Evolutionary conservation across 1,140 invertebrate species (phyloP), one percentile per base, ranked within the genome.

Genomic region (Musca domestica): DNA sequence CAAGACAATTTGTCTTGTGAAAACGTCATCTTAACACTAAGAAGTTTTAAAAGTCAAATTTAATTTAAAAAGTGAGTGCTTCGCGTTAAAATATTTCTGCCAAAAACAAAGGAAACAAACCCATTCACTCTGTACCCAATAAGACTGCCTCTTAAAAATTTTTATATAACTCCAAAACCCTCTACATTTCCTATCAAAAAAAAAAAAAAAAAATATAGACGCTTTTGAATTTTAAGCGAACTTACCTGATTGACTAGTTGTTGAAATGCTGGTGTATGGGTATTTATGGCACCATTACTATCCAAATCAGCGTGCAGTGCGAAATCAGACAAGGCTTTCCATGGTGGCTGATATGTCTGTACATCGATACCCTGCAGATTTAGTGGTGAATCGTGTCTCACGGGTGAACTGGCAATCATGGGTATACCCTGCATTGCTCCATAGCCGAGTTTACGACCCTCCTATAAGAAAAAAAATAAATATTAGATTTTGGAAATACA

Each of bases 261-360:
- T 81, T 98, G 95, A 84, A 98, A 98, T 69, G 95, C 94, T 7
- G 95, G 94, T 67, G 90, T 88, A 74, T 90, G 90, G 14, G 92
- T 89, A 75, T 93, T 92, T 74, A 93, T 88, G 22, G 85, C 84
- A 19, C 85, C 84, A 46, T 86, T 82, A 74, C 89, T 84, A 70
- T 98, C 95, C 10, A 97, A 86, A 83, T 97, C 95, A 2, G 94
- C 92, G 81, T 97, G 94, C 71, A 96, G 88, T 64, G 95, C 95
- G 84, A 97, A 98, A 78, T 98, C 95, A 30, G 91, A 92, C 17
- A 98, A 88, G 49, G 95, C 93, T 85, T 98, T 98, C 96, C 95
- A 98, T 12, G 95, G 95, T 48, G 95, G 95, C 84, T 98, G 95
- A 86, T 98, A 98, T 67, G 92, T 94, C 74, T 95, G 94, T 30